Conservation (phyloP, 2,113 vertebrate species). For the Hippoglossus stenolepis region DNA sequence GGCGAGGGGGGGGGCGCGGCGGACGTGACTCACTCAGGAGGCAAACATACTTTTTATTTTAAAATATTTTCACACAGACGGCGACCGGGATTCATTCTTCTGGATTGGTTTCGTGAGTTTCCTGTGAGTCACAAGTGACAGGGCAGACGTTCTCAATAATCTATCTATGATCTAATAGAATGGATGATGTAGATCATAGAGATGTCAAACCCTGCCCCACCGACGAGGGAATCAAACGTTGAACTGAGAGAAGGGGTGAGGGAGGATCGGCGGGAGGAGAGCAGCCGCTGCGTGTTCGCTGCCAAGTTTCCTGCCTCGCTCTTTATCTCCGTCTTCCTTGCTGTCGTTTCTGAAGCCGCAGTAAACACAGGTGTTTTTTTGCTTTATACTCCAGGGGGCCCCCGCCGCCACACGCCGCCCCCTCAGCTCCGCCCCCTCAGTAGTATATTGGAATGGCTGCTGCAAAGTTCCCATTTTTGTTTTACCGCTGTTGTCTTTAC, state of each 20-base stretch:
- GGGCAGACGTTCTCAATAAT: background rate
- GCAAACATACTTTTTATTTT: slow-evolving; percentile 46
- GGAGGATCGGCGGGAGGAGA: slow-evolving; percentile 11
- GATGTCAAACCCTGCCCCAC: no score
- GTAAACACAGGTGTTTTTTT: slow-evolving; percentile 63
- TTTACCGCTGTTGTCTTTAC: slow-evolving; percentile 33
- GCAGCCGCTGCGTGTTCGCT: slow-evolving; percentile 23
- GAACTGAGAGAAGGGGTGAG: slow-evolving; percentile 27
- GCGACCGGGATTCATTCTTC: background rate
- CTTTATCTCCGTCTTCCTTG: slow-evolving; percentile 4
- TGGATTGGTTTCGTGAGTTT: background rate
- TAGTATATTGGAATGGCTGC: slow-evolving; percentile 33
- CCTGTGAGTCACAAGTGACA: slow-evolving; percentile 18
- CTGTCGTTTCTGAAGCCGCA: slow-evolving; percentile 30
- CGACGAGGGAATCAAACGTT: slow-evolving; percentile 54
- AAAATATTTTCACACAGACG: slow-evolving; percentile 8
- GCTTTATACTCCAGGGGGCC: slow-evolving; percentile 17
- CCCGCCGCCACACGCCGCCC: background rate
- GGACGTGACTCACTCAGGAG: slow-evolving; percentile 52
- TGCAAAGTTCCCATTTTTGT: slow-evolving; percentile 43
- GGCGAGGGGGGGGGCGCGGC: background rate
- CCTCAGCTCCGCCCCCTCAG: background rate
- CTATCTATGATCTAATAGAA: background rate
- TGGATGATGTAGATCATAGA: background rate
- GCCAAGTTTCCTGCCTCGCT: slow-evolving; percentile 35